Percentiles rank a stretch among this genome's conserved stretches.
Conservation (phyloP, 1,140 invertebrate species). For the Eciton burchellii region DNA sequence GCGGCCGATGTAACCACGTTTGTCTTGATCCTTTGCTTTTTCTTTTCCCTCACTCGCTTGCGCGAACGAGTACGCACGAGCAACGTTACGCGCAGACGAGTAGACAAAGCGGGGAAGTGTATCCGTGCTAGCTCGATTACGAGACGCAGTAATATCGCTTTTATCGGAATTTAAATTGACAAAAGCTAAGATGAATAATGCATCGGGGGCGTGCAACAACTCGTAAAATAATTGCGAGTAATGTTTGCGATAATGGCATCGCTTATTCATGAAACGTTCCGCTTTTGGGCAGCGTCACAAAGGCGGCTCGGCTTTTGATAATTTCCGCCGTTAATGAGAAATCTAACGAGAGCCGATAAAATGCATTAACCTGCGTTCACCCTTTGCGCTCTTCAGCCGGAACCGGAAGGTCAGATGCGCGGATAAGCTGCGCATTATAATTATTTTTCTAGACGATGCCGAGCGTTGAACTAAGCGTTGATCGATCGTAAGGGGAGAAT, state of each 20-base stretch:
- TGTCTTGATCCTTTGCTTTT: conserved; percentile 17
- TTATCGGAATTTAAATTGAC: conserved; percentile 53
- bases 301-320: conserved; percentile 48
- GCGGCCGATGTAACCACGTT: conserved; percentile 24
- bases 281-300: conserved; percentile 33
- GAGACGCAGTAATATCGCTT: conserved; percentile 31
- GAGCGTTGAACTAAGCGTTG: not conserved
- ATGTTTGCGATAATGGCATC: conserved; percentile 63
- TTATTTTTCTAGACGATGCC: not conserved
- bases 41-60: not conserved
- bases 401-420: not conserved
- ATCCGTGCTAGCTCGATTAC: conserved; percentile 11
- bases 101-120: not conserved
- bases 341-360: conserved; percentile 16
- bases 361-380: conserved; percentile 8
- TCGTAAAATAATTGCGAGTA: conserved; percentile 48
- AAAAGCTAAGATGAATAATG: conserved; percentile 48
- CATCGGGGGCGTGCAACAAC: not conserved
- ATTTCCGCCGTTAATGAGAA: conserved; percentile 55
- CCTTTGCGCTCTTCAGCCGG: conserved; percentile 23
- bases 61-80: conserved; percentile 4
- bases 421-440: not conserved
- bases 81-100: not conserved
- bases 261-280: conserved; percentile 61
- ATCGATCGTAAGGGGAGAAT: not conserved